Percentiles rank a stretch among this genome's conserved stretches.
These are phyloP conservation scores for Nothocercus julius DNA, from an alignment of 2,113 vertebrate genomes.

Conservation along the genomic window DNA sequence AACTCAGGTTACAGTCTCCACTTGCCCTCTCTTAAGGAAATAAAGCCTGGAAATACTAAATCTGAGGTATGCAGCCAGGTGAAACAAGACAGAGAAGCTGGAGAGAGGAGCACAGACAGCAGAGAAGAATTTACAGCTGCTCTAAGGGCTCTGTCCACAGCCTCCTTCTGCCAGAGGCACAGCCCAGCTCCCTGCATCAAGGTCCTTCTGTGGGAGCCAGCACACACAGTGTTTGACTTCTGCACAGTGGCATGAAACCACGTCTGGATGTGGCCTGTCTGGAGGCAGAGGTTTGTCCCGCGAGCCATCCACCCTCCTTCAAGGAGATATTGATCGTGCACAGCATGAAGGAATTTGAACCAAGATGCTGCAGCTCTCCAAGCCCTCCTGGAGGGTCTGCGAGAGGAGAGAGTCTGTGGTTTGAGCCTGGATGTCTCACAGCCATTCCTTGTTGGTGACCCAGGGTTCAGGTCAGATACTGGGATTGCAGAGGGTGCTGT, in stretches of 20 bases:
- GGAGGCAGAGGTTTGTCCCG: neutral
- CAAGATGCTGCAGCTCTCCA: neutral
- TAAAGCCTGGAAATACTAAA: conserved; percentile 11
- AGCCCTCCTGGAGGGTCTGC: neutral
- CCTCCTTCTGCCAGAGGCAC: neutral
- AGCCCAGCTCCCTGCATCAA: neutral
- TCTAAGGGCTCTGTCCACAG: neutral
- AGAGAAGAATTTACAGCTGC: neutral
- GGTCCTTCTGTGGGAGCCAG: too few relatives aligned
- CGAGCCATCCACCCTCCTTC: neutral
- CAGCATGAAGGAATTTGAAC: neutral
- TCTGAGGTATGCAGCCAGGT: neutral
- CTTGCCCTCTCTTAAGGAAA: neutral
- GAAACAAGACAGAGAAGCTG: neutral
- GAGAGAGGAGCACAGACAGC: neutral
- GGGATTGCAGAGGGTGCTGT: neutral
- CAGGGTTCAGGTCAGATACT: neutral
- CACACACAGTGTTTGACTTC: neutral
- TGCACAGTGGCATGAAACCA: too few relatives aligned
- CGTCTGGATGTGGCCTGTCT: neutral
- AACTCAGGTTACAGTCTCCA: neutral
- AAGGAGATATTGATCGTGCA: accelerated
- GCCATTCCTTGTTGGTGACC: neutral
- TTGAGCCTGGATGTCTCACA: neutral
- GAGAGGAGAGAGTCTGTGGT: neutral